Conservation (phyloP, 2,113 vertebrate species). For the Micromys minutus region DNA sequence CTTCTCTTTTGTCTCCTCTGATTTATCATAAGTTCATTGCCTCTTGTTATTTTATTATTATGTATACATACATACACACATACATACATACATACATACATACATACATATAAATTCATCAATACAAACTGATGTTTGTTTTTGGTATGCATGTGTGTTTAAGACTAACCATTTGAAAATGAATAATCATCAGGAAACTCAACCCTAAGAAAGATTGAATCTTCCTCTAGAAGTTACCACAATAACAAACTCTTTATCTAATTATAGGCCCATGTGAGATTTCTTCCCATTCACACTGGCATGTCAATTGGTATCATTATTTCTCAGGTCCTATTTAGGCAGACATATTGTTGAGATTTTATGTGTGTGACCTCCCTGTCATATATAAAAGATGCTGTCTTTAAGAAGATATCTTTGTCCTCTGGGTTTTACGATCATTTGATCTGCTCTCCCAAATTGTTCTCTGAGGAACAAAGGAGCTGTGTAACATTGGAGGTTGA, state of each 20-base stretch:
- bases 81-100: neutral
- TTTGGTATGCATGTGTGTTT: neutral
- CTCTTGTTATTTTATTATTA: neutral
- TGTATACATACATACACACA: neutral
- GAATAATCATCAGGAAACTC: neutral
- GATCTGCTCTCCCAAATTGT: neutral
- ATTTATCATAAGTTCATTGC: neutral
- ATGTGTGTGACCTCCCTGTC: neutral
- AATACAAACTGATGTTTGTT: neutral
- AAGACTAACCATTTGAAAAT: neutral
- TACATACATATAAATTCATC: neutral
- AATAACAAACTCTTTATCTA: neutral
- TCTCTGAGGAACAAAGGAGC: neutral
- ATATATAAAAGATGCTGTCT: neutral
- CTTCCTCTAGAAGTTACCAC: neutral
- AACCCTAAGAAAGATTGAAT: neutral
- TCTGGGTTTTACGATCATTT: neutral
- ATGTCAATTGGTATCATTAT: neutral
- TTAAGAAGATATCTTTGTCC: neutral
- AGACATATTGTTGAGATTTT: neutral
- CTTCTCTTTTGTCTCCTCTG: neutral
- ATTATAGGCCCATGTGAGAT: neutral
- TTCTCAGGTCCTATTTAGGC: neutral
- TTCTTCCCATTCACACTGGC: neutral
- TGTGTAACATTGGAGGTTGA: neutral